Base-by-base conservation (phyloP, 2,888 invertebrate genomes). In the Drosophila ezoana region DNA sequence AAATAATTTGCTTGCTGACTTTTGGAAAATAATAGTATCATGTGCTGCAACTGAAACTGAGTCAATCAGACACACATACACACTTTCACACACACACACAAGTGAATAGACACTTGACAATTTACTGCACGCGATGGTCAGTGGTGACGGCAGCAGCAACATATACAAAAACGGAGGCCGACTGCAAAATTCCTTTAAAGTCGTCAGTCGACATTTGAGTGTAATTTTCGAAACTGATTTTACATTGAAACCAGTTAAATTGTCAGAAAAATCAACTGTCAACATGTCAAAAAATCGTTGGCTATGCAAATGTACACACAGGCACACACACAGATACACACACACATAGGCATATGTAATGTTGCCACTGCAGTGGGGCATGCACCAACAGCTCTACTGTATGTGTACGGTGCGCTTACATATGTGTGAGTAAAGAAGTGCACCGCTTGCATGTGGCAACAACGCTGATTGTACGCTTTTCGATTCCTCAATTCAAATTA, bases 211-310 rank as follows among this genome's bases (percentile, higher is more conserved):
- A 65, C 88, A 85, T 85, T 85, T 76, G 88, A 76, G 89, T 82
- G 83, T 82, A 87, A 87, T 90, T 87, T 90, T 88, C 85, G 81
- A 90, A 90, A 90, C 89, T 89, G 91, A 91, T 90, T 84, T 90
- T 91, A 90, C 91, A 91, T 90, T 89, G 91, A 89, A 88, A 89
- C 90, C 90, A 91, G 91, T 91, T 90, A 91, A 90, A 90, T 90
- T 90, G 90, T 91, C 90, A 90, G 90, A 91, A 91, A 91, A 90
- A 91, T 90, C 90, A 90, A 89, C 91, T 90, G 91, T 90, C 90
- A 90, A 90, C 91, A 87, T 90, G 90, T 90, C 90, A 90, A 86
- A 90, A 90, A 91, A 87, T 84, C 87, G 87, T 79, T 82, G 89
- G 80, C 80, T 87, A 89, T 87, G 87, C 84, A 82, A 89, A 85